A percentile compares a stretch with the other conserved stretches of the same genome.
Evolutionary conservation across 2,888 invertebrate species (phyloP).

Genomic region (Tetragonula carbonaria): DNA sequence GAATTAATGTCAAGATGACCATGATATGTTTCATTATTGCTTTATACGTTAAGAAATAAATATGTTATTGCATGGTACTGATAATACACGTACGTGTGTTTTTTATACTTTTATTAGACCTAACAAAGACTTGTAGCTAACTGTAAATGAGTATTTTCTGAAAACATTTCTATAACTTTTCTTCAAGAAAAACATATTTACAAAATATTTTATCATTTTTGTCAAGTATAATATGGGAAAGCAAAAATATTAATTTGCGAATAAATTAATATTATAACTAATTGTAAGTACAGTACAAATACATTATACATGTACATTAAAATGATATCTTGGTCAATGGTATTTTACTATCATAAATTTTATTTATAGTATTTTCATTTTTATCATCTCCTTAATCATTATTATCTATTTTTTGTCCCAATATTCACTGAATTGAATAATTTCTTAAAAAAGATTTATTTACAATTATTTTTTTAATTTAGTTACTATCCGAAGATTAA

Average conservation of each 20-base stretch:
- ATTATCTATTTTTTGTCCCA: neutral
- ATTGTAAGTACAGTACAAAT: neutral
- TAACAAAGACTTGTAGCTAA: neutral
- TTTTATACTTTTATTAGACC: neutral
- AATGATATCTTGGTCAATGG: neutral
- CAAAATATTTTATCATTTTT: constrained; percentile 18
- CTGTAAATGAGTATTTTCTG: constrained; percentile 40
- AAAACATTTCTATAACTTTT: constrained; percentile 35
- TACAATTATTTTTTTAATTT: no score
- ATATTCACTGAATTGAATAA: no score
- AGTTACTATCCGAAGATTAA: no score
- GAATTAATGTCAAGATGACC: neutral
- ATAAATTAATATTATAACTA: constrained; percentile 2
- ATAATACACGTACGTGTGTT: neutral
- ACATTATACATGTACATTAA: neutral
- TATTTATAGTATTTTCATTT: neutral
- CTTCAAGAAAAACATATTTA: constrained; percentile 24
- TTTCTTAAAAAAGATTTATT: no score
- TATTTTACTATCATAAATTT: constrained; percentile 1
- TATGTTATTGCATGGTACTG: neutral
- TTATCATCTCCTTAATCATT: neutral
- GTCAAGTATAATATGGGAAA: constrained; percentile 14
- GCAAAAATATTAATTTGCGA: constrained; percentile 22
- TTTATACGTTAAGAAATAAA: neutral
- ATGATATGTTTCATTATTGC: neutral